Evolutionary conservation across 2,113 vertebrate genomes (phyloP).

Genomic region (Gasterosteus aculeatus): DNA sequence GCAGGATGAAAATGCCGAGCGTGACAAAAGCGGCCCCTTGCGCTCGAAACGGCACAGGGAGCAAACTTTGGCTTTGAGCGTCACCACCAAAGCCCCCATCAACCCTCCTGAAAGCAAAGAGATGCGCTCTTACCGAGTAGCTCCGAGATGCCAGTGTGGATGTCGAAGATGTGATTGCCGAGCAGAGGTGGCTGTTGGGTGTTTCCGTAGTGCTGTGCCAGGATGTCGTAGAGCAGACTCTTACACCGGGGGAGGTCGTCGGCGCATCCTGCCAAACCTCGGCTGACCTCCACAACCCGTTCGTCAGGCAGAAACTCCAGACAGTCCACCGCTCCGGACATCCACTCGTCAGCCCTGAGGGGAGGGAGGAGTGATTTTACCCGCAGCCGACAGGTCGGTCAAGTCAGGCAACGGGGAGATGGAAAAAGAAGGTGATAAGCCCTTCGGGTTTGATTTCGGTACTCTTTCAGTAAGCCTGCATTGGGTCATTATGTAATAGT

Average conservation of each 20-base stretch:
- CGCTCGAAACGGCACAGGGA: neutral
- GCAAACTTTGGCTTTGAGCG: neutral
- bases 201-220: conserved; percentile 87
- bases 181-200: conserved; percentile 86
- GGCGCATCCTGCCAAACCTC: conserved; percentile 85
- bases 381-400: neutral
- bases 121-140: conserved; percentile 87
- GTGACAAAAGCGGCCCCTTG: neutral
- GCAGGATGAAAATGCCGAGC: neutral
- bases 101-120: conserved; percentile 71
- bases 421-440: neutral
- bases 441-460: no score
- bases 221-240: conserved; percentile 86
- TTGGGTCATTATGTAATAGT: neutral
- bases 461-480: no score
- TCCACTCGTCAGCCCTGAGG: conserved; percentile 92
- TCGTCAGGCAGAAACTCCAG: conserved; percentile 93
- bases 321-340: conserved; percentile 91
- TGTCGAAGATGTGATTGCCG: conserved; percentile 88
- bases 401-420: neutral
- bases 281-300: conserved; percentile 92
- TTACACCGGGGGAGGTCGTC: conserved; percentile 85
- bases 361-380: neutral
- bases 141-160: conserved; percentile 93
- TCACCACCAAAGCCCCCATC: conserved; percentile 40